Conservation (phyloP, 2,888 invertebrate genomes). For the Silvanus unidentatus region DNA sequence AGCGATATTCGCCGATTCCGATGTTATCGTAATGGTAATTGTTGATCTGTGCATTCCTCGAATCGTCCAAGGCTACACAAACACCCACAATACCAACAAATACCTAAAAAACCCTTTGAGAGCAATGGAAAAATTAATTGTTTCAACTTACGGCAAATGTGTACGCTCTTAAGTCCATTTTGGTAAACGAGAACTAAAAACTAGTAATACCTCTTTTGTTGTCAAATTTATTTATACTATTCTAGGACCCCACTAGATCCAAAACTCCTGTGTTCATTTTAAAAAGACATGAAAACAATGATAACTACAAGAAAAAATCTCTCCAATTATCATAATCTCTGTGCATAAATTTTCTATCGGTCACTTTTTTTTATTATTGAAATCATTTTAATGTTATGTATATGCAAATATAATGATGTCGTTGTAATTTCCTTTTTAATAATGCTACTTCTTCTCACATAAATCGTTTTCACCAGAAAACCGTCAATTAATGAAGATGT, state of each 20-base stretch:
- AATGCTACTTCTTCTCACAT: too few species aligned
- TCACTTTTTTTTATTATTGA: too few species aligned
- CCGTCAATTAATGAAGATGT: too few species aligned
- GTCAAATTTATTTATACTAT: background rate
- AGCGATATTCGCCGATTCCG: slow-evolving; percentile 21
- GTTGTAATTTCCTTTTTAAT: background rate
- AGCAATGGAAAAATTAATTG: background rate
- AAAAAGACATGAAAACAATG: background rate
- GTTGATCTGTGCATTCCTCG: slow-evolving; percentile 20
- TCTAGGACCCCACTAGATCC: background rate
- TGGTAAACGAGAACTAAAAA: background rate
- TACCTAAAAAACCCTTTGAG: slow-evolving; percentile 6
- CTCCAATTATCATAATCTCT: slow-evolving; percentile 6
- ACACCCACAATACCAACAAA: background rate
- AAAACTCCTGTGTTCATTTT: too few species aligned
- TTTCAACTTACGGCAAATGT: background rate
- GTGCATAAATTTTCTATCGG: background rate
- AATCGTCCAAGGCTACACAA: slow-evolving; percentile 16
- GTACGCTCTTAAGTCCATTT: background rate
- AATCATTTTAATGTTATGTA: background rate
- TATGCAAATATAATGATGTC: background rate
- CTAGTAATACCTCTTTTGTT: background rate
- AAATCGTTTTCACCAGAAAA: too few species aligned
- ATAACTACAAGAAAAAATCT: slow-evolving; percentile 1
- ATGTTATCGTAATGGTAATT: slow-evolving; percentile 21